Base-by-base conservation (phyloP, 2,888 invertebrate genomes). In the Nebria brevicollis region DNA sequence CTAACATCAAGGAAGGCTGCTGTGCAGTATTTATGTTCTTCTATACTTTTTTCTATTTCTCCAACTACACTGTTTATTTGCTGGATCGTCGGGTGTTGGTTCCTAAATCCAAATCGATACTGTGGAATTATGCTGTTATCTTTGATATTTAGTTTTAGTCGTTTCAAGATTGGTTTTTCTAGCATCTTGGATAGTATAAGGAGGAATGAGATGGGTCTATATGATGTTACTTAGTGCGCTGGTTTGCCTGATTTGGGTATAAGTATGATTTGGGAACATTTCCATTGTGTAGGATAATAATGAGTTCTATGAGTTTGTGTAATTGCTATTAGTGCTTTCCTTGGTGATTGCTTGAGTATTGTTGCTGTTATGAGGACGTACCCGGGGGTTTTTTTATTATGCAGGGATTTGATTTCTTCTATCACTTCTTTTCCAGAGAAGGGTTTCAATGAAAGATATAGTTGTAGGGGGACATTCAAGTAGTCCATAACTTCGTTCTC, bases 291-390 rank as follows among this genome's bases (percentile, higher is more conserved):
- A 54, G 54, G 54, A 54, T 41, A 84, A 20, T 82, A 77, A 2
- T 85, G 83, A 1, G 85, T 70, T 34, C 82, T 82, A 0, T 82
- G 26, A 82, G n/a, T 78, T 73, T 75, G 77, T 66, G 82, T 77
- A 54, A 76, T 72, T 20, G 42, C 15, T 8, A 43, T 41, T 10
- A 78, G 20, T 34, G 74, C 74, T 77, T 78, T 80, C 6, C 6
- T 54, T 54, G 54, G 54, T 54, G 7, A n/a, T 84, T 83, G 26
- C 84, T 82, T 82, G 83, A 84, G 72, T 2, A 85, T 70, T 15
- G 82, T 72, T 4, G 83, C 84, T 11, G 82, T 85, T 2, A 86
- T 85, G 54, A 84, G 77, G 72, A 86, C 86, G 54, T 82, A 83
- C 1, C 85, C 85, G 11, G 85, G 83, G n/a, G 83, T 72, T 82